Base-by-base conservation (phyloP, 2,797 vertebrate species). In the Lemur catta region DNA sequence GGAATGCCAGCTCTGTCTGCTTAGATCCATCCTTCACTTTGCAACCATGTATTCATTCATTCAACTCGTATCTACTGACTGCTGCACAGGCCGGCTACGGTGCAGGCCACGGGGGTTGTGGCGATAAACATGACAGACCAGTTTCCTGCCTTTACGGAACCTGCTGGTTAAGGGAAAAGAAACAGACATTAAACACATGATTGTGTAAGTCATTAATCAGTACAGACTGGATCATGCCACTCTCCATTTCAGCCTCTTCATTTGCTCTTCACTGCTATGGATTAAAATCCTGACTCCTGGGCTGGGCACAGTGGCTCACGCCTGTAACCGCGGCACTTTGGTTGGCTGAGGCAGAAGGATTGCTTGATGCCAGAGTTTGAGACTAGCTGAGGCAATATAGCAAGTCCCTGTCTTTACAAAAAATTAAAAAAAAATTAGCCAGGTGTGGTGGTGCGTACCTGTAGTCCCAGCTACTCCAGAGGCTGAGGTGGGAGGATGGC, bases 11-110 rank as follows among this genome's bases (percentile, higher is more conserved):
- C 57, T 78, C 78, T 84, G 84, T 78, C 79, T 87, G 75, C 81
- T 87, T 48, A 82, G 80, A n/a, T 59, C 89, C 71, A 65, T 84
- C n/a, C 78, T 93, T 96, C 41, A 33, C 69, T 88, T 61, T 46
- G 17, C 46, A 76, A 74, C 69, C 52, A 28, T 0, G 6, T 69
- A 69, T 87, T 71, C 43, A 9, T 74, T 81, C n/a, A 50, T 41
- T 43, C 52, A 81, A 57, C 69, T 18, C 1, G 11, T 48, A 17
- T 57, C 41, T 50, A 8, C 38, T 7, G 50, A 71, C 50, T 13
- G 24, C 28, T 76, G 74, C 24, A 22, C 0, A 7, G 59, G 65
- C 88, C 50, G 12, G 55, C 72, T 30, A 11, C 13, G 4, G 35
- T 38, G 76, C 87, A 20, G 65, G 63, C 55, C 57, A 30, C 38